phyloP scores from a whole-genome alignment of 2,888 invertebrate genomes.

The Dermolepida albohirtum region DNA sequence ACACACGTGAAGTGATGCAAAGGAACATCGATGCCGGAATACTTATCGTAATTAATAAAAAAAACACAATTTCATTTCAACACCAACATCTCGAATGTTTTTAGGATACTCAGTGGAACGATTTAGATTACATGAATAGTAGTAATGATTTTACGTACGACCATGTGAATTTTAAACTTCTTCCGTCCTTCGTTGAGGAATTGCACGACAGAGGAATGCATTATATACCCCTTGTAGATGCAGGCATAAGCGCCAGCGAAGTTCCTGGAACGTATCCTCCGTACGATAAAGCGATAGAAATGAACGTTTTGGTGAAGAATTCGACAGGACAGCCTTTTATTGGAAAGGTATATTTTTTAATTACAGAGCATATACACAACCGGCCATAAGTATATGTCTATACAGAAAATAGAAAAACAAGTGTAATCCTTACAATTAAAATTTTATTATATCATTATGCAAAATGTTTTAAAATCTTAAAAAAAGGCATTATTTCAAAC shows the following conservation, averaged over 20 bases:
- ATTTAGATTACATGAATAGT: conserved; percentile 85
- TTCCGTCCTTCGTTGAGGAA: conserved; percentile 77
- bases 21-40: conserved; percentile 80
- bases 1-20: conserved; percentile 75
- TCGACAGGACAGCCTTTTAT: conserved; percentile 73
- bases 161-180: conserved; percentile 70
- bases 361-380: background rate
- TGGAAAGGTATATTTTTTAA: conserved; percentile 71
- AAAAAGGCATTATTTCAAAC: too few species aligned
- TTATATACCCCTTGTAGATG: conserved; percentile 80
- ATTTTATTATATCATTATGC: too few species aligned
- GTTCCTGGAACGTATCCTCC: conserved; percentile 77
- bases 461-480: too few species aligned
- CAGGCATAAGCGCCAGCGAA: conserved; percentile 81
- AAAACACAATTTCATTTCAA: background rate
- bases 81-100: conserved; percentile 9
- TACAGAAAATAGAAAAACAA: too few species aligned
- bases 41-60: conserved; percentile 73
- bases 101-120: conserved; percentile 86
- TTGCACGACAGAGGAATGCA: conserved; percentile 80
- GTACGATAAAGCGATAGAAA: conserved; percentile 78
- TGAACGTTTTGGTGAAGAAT: conserved; percentile 82
- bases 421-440: too few species aligned
- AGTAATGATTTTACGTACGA: conserved; percentile 85
- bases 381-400: too few species aligned